Conservation (phyloP, 30 jellyfish, hydroid and myxozoan genomes). For the Clytia hemisphaerica region DNA sequence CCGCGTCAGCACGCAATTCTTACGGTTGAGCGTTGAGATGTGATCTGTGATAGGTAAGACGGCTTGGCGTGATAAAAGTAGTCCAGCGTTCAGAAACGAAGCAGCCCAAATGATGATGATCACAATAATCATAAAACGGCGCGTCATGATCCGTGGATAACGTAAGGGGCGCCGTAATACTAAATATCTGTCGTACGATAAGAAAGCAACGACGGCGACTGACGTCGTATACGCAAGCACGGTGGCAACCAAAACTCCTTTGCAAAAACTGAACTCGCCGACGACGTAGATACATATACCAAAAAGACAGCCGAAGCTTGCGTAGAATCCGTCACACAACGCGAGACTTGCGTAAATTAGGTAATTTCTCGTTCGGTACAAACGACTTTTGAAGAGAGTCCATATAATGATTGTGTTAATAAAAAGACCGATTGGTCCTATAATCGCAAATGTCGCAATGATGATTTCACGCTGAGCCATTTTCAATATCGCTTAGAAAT, state of each 20-base stretch:
- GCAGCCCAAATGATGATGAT: slow-evolving; percentile 37
- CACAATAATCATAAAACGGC: slow-evolving; percentile 20
- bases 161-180: slow-evolving; percentile 49
- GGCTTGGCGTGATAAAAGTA: too few relatives aligned
- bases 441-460: slow-evolving; percentile 22
- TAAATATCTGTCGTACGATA: slow-evolving; percentile 45
- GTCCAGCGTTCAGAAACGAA: slow-evolving; percentile 6
- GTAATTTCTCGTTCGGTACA: slow-evolving; percentile 34
- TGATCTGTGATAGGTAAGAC: too few relatives aligned
- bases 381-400: slow-evolving; percentile 28
- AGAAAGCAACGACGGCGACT: slow-evolving; percentile 38
- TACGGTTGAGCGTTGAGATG: slow-evolving; percentile 33
- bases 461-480: slow-evolving; percentile 14
- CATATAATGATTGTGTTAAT: slow-evolving; percentile 44
- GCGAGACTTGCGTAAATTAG: slow-evolving; percentile 57
- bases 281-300: slow-evolving; percentile 24
- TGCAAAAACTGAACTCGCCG: slow-evolving; percentile 53
- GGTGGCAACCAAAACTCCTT: slow-evolving; percentile 13
- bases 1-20: slow-evolving; percentile 57
- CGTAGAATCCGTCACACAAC: slow-evolving; percentile 32
- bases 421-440: slow-evolving; percentile 55
- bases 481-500: neutral
- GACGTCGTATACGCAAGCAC: slow-evolving; percentile 47
- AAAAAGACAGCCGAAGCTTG: slow-evolving; percentile 29
- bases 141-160: slow-evolving; percentile 34